Evolutionary conservation across 2,888 invertebrate genomes (phyloP).

Genomic region (Euzetes globulus): DNA sequence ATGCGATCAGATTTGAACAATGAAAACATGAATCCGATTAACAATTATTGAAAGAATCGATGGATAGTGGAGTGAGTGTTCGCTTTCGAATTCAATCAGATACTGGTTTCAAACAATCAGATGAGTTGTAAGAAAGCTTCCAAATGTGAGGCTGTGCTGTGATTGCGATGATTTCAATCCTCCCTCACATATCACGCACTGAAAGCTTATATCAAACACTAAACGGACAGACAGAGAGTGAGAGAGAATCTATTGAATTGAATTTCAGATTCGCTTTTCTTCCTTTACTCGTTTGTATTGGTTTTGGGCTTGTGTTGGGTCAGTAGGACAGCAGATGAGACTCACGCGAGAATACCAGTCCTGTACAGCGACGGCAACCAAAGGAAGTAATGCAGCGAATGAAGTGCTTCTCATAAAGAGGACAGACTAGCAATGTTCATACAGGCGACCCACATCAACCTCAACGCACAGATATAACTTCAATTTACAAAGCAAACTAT

Average conservation of each 20-base stretch:
- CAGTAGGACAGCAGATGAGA: slow-evolving; percentile 25
- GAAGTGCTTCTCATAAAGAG: slow-evolving; percentile 5
- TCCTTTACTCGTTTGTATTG: not conserved
- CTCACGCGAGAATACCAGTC: slow-evolving; percentile 21
- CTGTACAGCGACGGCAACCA: not conserved
- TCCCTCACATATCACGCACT: slow-evolving; percentile 23
- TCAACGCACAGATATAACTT: not conserved
- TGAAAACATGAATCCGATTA: not conserved
- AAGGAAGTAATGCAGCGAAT: slow-evolving; percentile 14
- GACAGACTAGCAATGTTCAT: not conserved
- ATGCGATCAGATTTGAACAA: not conserved
- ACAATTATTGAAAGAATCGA: not conserved
- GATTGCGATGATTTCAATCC: not conserved
- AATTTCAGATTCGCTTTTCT: slow-evolving; percentile 1
- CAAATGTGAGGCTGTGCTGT: not conserved
- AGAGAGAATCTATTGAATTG: no score
- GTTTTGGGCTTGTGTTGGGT: slow-evolving; percentile 22
- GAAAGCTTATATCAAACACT: not conserved
- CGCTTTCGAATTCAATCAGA: not conserved
- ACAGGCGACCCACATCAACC: slow-evolving; percentile 15
- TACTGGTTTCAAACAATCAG: not conserved
- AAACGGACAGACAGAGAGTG: not conserved
- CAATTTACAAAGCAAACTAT: not conserved
- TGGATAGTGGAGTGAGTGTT: not conserved
- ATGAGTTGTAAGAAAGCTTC: no score